phyloP scores from a whole-genome alignment of 2,888 invertebrate genomes.

The Lasioglossum pauxillum region DNA sequence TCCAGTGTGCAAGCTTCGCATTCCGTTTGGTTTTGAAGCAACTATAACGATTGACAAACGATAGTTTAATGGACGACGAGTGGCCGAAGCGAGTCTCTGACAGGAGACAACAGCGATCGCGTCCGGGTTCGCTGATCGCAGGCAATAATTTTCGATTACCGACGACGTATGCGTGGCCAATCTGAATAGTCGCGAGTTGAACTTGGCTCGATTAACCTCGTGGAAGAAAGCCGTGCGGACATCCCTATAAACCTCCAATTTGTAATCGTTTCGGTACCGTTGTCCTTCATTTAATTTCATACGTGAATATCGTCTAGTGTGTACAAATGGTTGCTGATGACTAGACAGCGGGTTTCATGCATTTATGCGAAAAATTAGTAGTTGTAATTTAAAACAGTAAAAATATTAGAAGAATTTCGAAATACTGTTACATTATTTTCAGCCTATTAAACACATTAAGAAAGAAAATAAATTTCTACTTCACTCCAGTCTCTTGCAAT shows the following conservation, averaged over 20 bases:
- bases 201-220: constrained; percentile 65
- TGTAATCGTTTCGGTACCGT: background rate
- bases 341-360: too few species aligned
- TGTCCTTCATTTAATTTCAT: background rate
- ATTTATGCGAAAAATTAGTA: too few species aligned
- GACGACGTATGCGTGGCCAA: constrained; percentile 13
- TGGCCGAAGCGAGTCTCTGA: constrained; percentile 11
- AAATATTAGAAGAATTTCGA: too few species aligned
- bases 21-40: constrained; percentile 39
- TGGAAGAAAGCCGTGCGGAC: background rate
- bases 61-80: constrained; percentile 48
- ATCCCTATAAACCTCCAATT: constrained; percentile 26
- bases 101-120: constrained; percentile 35
- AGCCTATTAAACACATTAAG: too few species aligned
- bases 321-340: too few species aligned
- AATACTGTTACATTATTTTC: too few species aligned
- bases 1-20: background rate
- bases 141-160: constrained; percentile 64
- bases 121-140: constrained; percentile 36
- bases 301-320: too few species aligned
- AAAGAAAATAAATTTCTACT: too few species aligned
- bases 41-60: constrained; percentile 45
- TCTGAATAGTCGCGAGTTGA: constrained; percentile 38
- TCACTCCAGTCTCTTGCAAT: too few species aligned
- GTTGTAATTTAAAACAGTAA: too few species aligned